These are phyloP conservation scores for Hyalella azteca DNA, from an alignment of 2,888 invertebrate species.

Conservation along the genomic window DNA sequence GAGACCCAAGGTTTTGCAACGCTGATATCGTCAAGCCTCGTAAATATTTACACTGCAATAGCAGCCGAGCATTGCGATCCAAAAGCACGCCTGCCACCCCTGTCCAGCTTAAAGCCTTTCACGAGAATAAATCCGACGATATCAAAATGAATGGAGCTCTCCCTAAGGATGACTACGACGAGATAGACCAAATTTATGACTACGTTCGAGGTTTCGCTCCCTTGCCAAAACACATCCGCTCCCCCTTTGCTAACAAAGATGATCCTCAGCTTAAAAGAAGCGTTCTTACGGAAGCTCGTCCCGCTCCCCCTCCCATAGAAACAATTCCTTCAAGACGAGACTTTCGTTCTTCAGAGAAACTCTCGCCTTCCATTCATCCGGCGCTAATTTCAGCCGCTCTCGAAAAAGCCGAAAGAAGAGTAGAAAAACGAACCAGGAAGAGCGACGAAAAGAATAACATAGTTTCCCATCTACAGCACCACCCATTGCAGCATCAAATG, in stretches of 20 bases:
- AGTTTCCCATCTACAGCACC: conserved; percentile 15
- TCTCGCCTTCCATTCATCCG: conserved; percentile 55
- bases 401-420: conserved; percentile 45
- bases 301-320: conserved; percentile 89
- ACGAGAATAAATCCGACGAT: conserved; percentile 38
- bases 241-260: conserved; percentile 45
- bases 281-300: conserved; percentile 62
- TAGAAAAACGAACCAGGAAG: conserved; percentile 61
- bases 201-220: conserved; percentile 93
- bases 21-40: conserved; percentile 48
- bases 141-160: conserved; percentile 35
- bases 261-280: neutral
- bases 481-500: conserved; percentile 39
- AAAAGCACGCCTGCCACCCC: conserved; percentile 40
- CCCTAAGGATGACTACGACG: conserved; percentile 80
- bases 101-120: conserved; percentile 30
- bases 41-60: conserved; percentile 42
- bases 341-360: conserved; percentile 44
- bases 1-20: conserved; percentile 42
- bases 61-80: conserved; percentile 42
- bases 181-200: conserved; percentile 95
- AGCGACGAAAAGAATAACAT: conserved; percentile 16
- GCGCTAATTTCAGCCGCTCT: conserved; percentile 53
- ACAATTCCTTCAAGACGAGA: conserved; percentile 75
- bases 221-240: conserved; percentile 75